phyloP scores from a whole-genome alignment of 2,113 vertebrate genomes.

The Calidris pygmaea region DNA sequence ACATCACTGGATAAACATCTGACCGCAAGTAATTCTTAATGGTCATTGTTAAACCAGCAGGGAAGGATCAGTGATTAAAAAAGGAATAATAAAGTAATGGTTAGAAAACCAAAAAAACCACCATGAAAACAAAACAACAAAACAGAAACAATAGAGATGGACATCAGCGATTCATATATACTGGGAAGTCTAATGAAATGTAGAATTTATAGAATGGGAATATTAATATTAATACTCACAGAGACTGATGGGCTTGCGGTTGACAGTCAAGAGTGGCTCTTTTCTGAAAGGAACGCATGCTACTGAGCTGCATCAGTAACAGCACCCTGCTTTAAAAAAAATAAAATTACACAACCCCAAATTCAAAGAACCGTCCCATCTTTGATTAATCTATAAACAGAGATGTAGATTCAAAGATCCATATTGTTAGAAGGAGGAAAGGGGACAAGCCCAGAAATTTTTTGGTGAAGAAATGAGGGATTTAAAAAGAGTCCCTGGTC shows the following conservation, averaged over 20 bases:
- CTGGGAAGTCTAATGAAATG: background rate
- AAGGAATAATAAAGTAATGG: background rate
- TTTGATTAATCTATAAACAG: slow-evolving; percentile 6
- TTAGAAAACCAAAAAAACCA: background rate
- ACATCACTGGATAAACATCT: slow-evolving; percentile 45
- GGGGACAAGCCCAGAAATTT: background rate
- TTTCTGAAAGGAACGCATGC: background rate
- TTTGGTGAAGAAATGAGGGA: background rate
- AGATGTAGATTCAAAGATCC: background rate
- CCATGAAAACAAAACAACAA: background rate
- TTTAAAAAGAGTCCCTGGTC: background rate
- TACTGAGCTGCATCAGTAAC: background rate
- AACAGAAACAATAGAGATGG: background rate
- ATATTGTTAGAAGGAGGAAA: background rate
- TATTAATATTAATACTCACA: background rate
- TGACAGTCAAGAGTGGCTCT: background rate
- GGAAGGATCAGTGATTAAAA: background rate
- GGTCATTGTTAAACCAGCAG: background rate
- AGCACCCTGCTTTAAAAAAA: background rate
- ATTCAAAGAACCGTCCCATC: background rate
- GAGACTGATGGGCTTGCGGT: fast-evolving
- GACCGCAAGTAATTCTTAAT: slow-evolving; percentile 32
- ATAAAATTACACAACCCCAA: background rate
- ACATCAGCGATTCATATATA: background rate
- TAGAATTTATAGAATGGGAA: background rate